Evolutionary conservation across 2,888 invertebrate genomes (phyloP).

Genomic region (Sericinus montela): DNA sequence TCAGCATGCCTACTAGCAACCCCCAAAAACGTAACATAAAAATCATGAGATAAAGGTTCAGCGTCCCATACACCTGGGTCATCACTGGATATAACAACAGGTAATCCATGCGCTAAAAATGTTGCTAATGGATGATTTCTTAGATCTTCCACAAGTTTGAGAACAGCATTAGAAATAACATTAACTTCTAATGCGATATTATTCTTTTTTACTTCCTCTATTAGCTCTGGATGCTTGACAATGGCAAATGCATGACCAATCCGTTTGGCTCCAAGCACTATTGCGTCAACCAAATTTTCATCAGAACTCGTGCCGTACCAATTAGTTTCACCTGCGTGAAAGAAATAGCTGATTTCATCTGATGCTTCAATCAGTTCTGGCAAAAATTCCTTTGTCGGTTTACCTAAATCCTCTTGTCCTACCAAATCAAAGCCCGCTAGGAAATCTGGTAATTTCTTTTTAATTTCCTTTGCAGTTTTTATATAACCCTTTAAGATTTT

Average conservation of each 20-base stretch:
- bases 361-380: constrained; percentile 70
- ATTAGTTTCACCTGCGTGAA: constrained; percentile 91
- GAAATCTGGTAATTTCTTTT: constrained; percentile 80
- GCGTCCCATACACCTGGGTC: constrained; percentile 90
- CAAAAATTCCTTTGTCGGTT: constrained; percentile 79
- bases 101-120: constrained; percentile 82
- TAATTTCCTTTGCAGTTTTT: constrained; percentile 55
- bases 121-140: constrained; percentile 86
- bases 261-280: constrained; percentile 84
- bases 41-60: constrained; percentile 83
- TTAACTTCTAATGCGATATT: constrained; percentile 87
- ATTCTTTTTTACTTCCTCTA: constrained; percentile 77
- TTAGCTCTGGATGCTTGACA: constrained; percentile 83
- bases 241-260: constrained; percentile 89
- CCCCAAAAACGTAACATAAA: constrained; percentile 87
- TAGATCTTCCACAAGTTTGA: constrained; percentile 84
- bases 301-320: constrained; percentile 84
- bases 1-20: constrained; percentile 85
- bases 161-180: constrained; percentile 88
- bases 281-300: constrained; percentile 86
- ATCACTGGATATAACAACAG: constrained; percentile 87
- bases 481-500: constrained; percentile 68
- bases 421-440: constrained; percentile 91
- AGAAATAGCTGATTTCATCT: constrained; percentile 81
- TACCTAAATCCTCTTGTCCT: constrained; percentile 87